These are phyloP conservation scores for Mythimna ferrago DNA, from an alignment of 2,888 invertebrate genomes.

Conservation along the genomic window DNA sequence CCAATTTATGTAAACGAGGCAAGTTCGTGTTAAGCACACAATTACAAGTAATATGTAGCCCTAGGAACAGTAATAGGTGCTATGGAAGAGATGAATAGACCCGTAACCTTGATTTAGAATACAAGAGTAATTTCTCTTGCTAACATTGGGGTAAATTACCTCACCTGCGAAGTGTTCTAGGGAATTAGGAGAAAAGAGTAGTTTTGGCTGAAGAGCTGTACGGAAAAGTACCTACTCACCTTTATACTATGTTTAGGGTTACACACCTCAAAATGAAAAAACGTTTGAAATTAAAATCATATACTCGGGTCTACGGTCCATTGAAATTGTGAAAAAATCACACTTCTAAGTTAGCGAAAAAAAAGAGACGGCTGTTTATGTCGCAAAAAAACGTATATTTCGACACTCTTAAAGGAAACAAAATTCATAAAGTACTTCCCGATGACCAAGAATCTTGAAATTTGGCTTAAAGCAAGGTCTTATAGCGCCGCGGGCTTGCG, in stretches of 20 bases:
- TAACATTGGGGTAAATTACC: slow-evolving; percentile 44
- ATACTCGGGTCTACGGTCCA: too few relatives aligned
- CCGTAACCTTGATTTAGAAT: slow-evolving; percentile 57
- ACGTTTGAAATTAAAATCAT: too few relatives aligned
- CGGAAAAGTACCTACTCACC: not conserved
- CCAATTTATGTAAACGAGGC: slow-evolving; percentile 59
- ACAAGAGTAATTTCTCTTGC: slow-evolving; percentile 46
- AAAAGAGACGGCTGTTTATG: too few relatives aligned
- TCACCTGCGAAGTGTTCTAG: slow-evolving; percentile 42
- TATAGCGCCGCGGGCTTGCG: too few relatives aligned
- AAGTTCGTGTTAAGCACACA: slow-evolving; percentile 55
- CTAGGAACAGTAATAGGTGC: slow-evolving; percentile 48
- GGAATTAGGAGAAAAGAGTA: slow-evolving; percentile 30
- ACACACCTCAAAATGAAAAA: too few relatives aligned
- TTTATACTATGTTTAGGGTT: not conserved
- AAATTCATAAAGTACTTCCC: too few relatives aligned
- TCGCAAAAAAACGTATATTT: too few relatives aligned
- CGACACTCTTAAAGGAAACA: too few relatives aligned
- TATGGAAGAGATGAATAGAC: slow-evolving; percentile 61
- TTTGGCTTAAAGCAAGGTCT: too few relatives aligned
- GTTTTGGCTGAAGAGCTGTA: slow-evolving; percentile 1
- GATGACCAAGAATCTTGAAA: too few relatives aligned
- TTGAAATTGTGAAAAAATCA: too few relatives aligned
- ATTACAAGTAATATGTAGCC: slow-evolving; percentile 54
- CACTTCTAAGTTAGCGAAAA: too few relatives aligned